Evolutionary conservation across 2,113 vertebrate species (phyloP), one percentile per base, ranked within the genome.

Genomic region (Aspidoscelis tigris): DNA sequence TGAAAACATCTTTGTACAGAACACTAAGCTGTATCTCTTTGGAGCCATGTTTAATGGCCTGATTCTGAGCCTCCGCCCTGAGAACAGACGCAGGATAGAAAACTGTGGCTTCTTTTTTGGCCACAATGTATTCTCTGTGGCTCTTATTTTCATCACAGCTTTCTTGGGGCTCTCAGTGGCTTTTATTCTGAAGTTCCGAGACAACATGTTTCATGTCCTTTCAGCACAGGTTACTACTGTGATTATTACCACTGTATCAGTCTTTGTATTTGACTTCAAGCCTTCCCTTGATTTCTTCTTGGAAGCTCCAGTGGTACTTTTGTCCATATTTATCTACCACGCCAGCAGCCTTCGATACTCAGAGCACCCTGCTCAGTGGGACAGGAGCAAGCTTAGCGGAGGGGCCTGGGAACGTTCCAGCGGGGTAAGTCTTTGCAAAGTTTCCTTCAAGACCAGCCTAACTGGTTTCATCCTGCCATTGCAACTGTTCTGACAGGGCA

Each of bases 161-260:
- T 97, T 97, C 61, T 95, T 99, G 76, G 99, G 99, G 83, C 94
- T 99, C 65, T 98, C 97, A 0, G 98, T 99, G 90, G 98, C 98
- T 90, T 99, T 99, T 94, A 99, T 99, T 92, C 92, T 99, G 87
- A 99, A 99, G 89, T 99, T 99, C 93, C 93, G 97, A 90, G 98
- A 99, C 96, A 99, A 99, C 93, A 99, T 99, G 98, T 99, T 99
- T 93, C 99, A 99, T 11, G 98, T 99, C 83, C 96, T 99, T 93
- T 98, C 97, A 41, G 97, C 97, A 50, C 98, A 99, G 92, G 94
- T 99, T 92, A 99, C 97, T 91, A 99, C 98, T 1, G 98, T 99
- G 55, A 94, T 99, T 80, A 97, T 99, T 84, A 98, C 98, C 0
- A 69, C 96, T 0, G 95, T 98, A 79, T 99, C 99, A 74, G 94